These are phyloP conservation scores for Drosophila austrosaltans DNA, from an alignment of 2,888 invertebrate genomes.

Conservation along the genomic window DNA sequence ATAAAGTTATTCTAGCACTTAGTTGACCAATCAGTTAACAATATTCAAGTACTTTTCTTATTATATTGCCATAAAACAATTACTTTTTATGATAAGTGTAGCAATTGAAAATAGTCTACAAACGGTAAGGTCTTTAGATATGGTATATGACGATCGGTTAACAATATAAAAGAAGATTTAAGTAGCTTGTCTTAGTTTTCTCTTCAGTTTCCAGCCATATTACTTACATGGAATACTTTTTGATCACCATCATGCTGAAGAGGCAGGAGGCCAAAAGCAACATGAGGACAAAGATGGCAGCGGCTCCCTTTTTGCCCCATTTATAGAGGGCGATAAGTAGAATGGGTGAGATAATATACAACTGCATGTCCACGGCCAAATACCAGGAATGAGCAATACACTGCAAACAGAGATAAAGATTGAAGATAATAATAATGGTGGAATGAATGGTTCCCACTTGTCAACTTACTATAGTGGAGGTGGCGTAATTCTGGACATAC, in stretches of 20 bases:
- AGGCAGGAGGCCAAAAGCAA: constrained; percentile 69
- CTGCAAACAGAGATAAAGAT: constrained; percentile 44
- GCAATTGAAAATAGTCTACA: no score
- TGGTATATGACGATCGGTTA: no score
- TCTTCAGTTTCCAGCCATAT: no score
- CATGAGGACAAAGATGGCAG: constrained; percentile 55
- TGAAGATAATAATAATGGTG: no score
- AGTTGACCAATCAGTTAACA: no score
- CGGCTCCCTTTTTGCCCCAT: constrained; percentile 68
- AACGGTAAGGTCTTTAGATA: no score
- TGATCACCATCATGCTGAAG: constrained; percentile 66
- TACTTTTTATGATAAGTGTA: no score
- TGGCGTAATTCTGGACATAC: constrained; percentile 83
- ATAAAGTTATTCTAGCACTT: no score
- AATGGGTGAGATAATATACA: constrained; percentile 85
- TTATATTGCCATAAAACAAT: no score
- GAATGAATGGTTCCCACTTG: background rate
- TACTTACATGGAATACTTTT: constrained; percentile 51
- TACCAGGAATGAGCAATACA: constrained; percentile 86
- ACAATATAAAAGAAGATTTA: no score
- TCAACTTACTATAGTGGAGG: constrained; percentile 64
- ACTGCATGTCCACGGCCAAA: constrained; percentile 85
- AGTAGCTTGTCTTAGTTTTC: no score
- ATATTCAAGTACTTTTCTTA: no score
- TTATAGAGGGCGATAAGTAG: constrained; percentile 84